A percentile compares a stretch with the other conserved stretches of the same genome.
Evolutionary conservation across 1,140 invertebrate genomes (phyloP).

Genomic region (Dendrolimus kikuchii): DNA sequence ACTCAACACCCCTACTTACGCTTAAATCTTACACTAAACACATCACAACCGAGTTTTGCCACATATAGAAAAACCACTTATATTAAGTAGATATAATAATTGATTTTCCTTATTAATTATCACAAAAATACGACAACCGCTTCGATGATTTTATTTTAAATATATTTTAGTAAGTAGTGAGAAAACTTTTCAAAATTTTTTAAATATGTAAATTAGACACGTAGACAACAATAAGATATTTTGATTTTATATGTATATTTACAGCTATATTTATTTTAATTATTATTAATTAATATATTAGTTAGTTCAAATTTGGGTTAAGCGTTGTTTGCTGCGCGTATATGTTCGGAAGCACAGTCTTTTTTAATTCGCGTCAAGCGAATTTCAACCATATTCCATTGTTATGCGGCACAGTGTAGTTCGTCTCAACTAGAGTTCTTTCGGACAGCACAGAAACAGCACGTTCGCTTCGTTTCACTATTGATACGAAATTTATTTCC

Average conservation of each 20-base stretch:
- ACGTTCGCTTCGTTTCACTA: constrained; percentile 53
- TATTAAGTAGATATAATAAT: constrained; percentile 25
- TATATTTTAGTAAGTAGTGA: too few relatives aligned
- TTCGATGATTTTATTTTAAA: constrained; percentile 47
- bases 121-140: constrained; percentile 71
- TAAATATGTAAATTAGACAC: constrained; percentile 30
- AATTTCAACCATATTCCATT: constrained; percentile 69
- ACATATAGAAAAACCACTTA: constrained; percentile 42
- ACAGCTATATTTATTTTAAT: constrained; percentile 34
- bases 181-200: constrained; percentile 52
- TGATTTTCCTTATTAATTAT: constrained; percentile 30
- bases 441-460: constrained; percentile 34
- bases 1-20: constrained; percentile 28
- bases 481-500: constrained; percentile 37
- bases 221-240: constrained; percentile 46
- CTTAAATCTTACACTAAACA: constrained; percentile 56
- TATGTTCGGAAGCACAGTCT: constrained; percentile 56
- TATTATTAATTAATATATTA: constrained; percentile 12
- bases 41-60: constrained; percentile 70
- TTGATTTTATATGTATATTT: constrained; percentile 33
- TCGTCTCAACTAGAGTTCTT: constrained; percentile 56
- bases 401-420: constrained; percentile 40
- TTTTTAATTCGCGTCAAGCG: constrained; percentile 11
- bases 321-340: constrained; percentile 34
- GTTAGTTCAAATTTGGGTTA: constrained; percentile 6